Evolutionary conservation across 1,140 invertebrate genomes (phyloP), one percentile per base, ranked within the genome.

Genomic region (Arion vulgaris): DNA sequence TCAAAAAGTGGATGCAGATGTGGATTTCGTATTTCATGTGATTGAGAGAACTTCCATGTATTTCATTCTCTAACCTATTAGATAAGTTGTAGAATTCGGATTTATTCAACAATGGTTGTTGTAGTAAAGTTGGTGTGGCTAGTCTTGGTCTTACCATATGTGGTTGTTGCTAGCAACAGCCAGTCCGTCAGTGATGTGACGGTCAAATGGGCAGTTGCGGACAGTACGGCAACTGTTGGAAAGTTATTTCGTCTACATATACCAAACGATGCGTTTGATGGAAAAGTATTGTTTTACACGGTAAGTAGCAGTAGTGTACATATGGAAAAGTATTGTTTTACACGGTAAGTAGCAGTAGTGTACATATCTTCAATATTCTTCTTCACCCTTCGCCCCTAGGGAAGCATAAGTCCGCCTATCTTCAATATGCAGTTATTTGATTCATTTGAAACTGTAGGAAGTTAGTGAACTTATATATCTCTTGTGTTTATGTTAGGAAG

Each of bases 241-340:
- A 84, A 85, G 39, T 68, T 90, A 57, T 89, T 90, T 74, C 85
- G 85, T 26, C 85, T 87, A 83, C 79, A 85, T 38, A 87, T 90
- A 76, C 88, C 89, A 34, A 81, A 73, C 34, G 89, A 90, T 85
- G 89, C 89, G 57, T 90, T 90, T 76, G 85, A 84, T 82, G 89
- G 89, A 74, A 77, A 74, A 23, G 83, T 86, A n/a, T 45, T 80
- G 0, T 74, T n/a, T 69, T 87, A 86, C 78, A 85, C 81, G 85
- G 89, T 90, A 51, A 87, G 87, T 83, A 53, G 45, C 19, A 19
- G n/a, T n/a, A n/a, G n/a, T n/a, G n/a, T n/a, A n/a, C n/a, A n/a
- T n/a, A 84, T 82, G 89, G 89, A 74, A 77, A 74, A 23, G 83
- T 86, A n/a, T 45, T 80, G 0, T 74, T n/a, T 69, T 87, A 86